Base-by-base conservation (phyloP, 37 sponge, comb jelly and placozoan species). In the Diacarnus erythraeanus region DNA sequence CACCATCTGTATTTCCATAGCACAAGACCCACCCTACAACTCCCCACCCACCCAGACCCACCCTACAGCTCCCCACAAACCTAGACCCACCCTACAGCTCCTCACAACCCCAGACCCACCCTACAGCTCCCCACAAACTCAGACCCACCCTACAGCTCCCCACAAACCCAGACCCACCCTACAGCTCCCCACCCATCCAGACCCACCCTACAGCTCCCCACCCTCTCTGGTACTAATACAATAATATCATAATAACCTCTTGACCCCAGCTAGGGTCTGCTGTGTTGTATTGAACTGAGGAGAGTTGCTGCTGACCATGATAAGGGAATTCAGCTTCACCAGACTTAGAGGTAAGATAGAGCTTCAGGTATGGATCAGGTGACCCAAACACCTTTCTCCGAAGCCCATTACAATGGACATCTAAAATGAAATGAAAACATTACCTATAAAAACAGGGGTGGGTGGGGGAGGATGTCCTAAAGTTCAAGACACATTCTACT, bases 301-400 rank as follows among this genome's bases (percentile, higher is more conserved):
- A 59, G 47, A 42, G 57, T 20, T 30, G 1, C 61, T 36, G 33
- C 74, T 85, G 86, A 27, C 57, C 43, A 23, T 85, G 86, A 18
- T 78, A 72, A 20, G 69, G 0, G 25, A 77, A 23, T 31, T 76
- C 23, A 44, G 59, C 5, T 2, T 10, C 2, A n/a, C 77, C 59
- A 38, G 72, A 66, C 35, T 43, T 20, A 56, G 25, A 51, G 34
- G 63, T 43, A 8, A 84, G 37, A 41, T 38, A 38, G 26, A 85
- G 36, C 72, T 72, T 85, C 23, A 85, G 64, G 72, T 39, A 85
- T 18, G 86, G 86, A 47, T 78, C 79, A 1, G 86, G 86, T 23
- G 15, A 9, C 40, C 86, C 86, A 60, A 77, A 85, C 23, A 38
- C 39, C 79, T 85, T 85, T 10, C 59, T 56, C 23, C 86, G 72